Base-by-base conservation (phyloP, 2,113 vertebrate genomes). In the Trematomus loennbergii region DNA sequence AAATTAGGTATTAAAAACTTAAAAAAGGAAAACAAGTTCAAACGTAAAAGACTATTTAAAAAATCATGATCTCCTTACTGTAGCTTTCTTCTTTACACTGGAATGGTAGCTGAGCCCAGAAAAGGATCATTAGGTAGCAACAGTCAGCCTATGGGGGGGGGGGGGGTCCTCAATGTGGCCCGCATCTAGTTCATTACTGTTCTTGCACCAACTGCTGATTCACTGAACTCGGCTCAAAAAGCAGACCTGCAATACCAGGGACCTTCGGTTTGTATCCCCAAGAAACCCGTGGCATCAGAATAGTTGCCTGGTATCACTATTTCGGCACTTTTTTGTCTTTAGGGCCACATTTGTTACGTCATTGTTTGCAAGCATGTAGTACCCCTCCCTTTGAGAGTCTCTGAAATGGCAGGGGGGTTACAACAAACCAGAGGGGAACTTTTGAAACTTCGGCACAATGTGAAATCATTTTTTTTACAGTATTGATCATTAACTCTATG, bases 291-390 rank as follows among this genome's bases (percentile, higher is more conserved):
- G 52, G 65, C 79, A 76, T 81, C 78, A 62, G 8, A 57, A 5
- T 16, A 29, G 45, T 59, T 29, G 66, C 52, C 11, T 22, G 50
- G 59, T 22, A 7, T 72, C 33, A 64, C 46, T 5, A 48, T 66
- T 62, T 72, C 73, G 53, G 22, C 49, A 49, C 46, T 12, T 67
- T 48, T 33, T 43, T 16, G 25, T 50, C 62, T 43, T 5, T 17
- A 61, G 71, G 29, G 29, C 48, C 64, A 55, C 68, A 69, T 20
- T 10, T 57, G 72, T 63, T 62, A 12, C 50, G 68, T 43, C 79
- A 58, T 15, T 65, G 52, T 65, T 67, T 13, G 45, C 12, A 43
- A 72, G 63, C 10, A 13, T 46, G 9, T 3, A 40, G n/a, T 16
- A 15, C 20, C 20, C 15, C 10, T 55, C 45, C 25, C 17, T n/a